These are phyloP conservation scores for Hydrozoanthus tunicans DNA, from an alignment of 64 coral and sea anemone genomes.

Conservation along the genomic window DNA sequence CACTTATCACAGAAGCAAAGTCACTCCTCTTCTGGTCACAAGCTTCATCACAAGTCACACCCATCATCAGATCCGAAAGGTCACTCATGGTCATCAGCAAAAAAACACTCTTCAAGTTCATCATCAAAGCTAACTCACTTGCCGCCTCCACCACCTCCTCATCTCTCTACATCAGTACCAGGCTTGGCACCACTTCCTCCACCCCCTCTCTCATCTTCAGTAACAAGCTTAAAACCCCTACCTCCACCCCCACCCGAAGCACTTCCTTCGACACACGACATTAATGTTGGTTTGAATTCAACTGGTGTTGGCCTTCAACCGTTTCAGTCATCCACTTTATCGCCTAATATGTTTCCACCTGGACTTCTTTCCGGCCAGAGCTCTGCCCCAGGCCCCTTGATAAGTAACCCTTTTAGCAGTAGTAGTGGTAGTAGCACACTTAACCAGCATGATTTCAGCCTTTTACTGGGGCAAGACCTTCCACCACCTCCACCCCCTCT, in stretches of 20 bases:
- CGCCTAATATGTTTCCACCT: conserved; percentile 48
- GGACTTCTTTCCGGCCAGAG: conserved; percentile 14
- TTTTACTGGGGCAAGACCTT: conserved; percentile 27
- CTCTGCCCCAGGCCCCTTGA: conserved; percentile 7
- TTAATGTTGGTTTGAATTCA: conserved; percentile 9
- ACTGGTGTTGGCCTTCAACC: conserved; percentile 11
- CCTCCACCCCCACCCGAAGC: conserved; percentile 37
- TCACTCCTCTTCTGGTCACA: conserved; percentile 68
- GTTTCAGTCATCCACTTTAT: conserved; percentile 42
- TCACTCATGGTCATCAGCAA: conserved; percentile 45
- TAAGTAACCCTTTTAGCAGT: conserved; percentile 30
- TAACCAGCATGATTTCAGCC: conserved; percentile 14
- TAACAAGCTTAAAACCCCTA: conserved; percentile 35
- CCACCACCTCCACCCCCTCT: conserved; percentile 57
- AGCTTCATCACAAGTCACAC: conserved; percentile 39
- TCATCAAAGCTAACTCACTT: conserved; percentile 38
- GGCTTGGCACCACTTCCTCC: conserved; percentile 58
- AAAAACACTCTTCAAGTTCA: conserved; percentile 46
- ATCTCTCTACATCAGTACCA: conserved; percentile 41
- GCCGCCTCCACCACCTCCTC: conserved; percentile 80
- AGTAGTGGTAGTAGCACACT: conserved; percentile 24
- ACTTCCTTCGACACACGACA: conserved; percentile 37
- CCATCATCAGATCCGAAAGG: conserved; percentile 33
- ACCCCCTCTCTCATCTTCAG: conserved; percentile 60
- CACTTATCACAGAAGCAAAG: conserved; percentile 63